These are phyloP conservation scores for Mobula birostris DNA, from an alignment of 2,113 vertebrate genomes.

Conservation along the genomic window DNA sequence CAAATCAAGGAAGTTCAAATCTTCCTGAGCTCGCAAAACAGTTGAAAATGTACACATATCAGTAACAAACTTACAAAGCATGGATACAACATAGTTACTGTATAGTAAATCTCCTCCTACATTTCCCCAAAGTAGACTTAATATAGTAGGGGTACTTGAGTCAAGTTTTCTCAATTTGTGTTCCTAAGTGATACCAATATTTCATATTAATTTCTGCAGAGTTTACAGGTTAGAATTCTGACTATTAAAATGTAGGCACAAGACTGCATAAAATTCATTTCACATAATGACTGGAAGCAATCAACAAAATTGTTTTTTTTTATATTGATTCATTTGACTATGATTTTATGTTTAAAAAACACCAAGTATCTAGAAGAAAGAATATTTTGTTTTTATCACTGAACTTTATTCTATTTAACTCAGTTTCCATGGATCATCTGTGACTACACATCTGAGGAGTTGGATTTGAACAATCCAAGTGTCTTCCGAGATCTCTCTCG, in stretches of 20 bases:
- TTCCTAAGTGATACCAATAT: neutral
- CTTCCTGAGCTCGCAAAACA: neutral
- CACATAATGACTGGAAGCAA: neutral
- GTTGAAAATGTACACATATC: neutral
- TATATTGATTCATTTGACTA: neutral
- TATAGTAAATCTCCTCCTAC: neutral
- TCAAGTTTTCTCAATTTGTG: neutral
- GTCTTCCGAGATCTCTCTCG: constrained; percentile 92
- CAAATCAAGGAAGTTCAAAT: neutral
- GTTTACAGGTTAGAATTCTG: neutral
- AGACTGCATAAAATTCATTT: neutral
- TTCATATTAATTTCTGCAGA: neutral
- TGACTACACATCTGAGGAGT: constrained; percentile 74
- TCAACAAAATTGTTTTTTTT: neutral
- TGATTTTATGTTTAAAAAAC: neutral
- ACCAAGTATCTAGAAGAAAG: neutral
- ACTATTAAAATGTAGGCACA: neutral
- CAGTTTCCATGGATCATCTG: constrained; percentile 93
- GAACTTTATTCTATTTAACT: constrained; percentile 35
- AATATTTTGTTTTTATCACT: neutral
- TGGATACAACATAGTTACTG: neutral
- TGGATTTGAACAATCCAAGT: constrained; percentile 75
- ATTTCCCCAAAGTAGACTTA: neutral
- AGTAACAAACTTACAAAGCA: neutral
- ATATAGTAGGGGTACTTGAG: neutral